Evolutionary conservation across 2,113 vertebrate genomes (phyloP), one percentile per base, ranked within the genome.

Genomic region (Sclerurus mexicanus): DNA sequence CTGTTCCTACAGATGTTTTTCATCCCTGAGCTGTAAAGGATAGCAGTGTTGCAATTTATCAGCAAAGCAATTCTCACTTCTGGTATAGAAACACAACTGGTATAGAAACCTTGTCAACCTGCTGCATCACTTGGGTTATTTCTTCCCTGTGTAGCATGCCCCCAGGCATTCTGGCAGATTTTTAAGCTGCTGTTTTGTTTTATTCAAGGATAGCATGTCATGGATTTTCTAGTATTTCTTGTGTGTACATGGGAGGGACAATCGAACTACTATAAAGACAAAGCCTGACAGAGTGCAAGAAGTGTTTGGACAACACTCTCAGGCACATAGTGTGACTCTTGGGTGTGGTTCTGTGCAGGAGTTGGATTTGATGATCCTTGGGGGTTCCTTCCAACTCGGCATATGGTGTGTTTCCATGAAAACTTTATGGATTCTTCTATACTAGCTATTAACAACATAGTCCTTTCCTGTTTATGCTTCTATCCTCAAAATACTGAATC

Each of bases 201-300:
- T 50, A 72, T 37, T 58, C 39, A 67, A 33, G 63, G 31, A 28
- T 5, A 71, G 55, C 14, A 49, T 0, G 0, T 14, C 6, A 46
- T 28, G 12, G 5, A 6, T 39, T 87, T 93, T 82, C 47, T 78
- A 20, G 7, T 78, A 31, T 63, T 87, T 67, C 19, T 77, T 49
- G 12, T 14, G 12, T 24, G 12, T 37, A 19, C 25, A 19, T 50
- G 42, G 8, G 52, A 85, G 5, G 21, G 31, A 58, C 1, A 4
- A 20, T 53, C 47, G 13, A 50, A 10, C 15, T 42, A 59, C 30
- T 12, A 35, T 19, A 27, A 62, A 27, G 25, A 39, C 24, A 62
- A 62, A 62, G 37, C 17, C 37, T 62, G 59, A 39, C 37, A 13
- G 17, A 62, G 59, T 40, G 39, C 11, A 62, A 39, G 53, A 33